Percentiles rank a stretch among this genome's conserved stretches.
Conservation (phyloP, 2,797 vertebrate genomes). For the Babyrousa celebensis region DNA sequence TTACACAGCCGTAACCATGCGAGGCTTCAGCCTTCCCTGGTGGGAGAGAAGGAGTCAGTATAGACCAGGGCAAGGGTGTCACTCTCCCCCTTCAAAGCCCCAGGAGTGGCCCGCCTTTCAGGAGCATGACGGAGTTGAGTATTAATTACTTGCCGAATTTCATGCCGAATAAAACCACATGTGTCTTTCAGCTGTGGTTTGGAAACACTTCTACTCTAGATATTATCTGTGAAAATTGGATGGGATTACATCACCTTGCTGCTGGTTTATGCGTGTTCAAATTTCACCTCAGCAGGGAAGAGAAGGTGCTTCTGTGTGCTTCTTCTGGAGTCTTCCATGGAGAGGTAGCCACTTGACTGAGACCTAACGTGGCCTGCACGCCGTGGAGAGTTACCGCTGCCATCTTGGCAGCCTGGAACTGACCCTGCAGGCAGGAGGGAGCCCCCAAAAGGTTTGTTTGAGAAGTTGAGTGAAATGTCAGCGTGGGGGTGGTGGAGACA, state of each 20-base stretch:
- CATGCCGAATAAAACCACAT: slow-evolving; percentile 85
- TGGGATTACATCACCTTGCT: slow-evolving; percentile 82
- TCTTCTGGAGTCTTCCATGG: background rate
- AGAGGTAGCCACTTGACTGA: background rate
- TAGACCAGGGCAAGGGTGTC: background rate
- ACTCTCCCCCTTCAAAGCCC: background rate
- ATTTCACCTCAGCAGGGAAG: slow-evolving; percentile 76
- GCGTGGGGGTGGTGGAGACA: background rate
- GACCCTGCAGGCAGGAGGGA: background rate
- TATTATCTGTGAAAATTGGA: slow-evolving; percentile 85
- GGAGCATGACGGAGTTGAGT: slow-evolving; percentile 78
- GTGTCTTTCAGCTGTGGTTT: slow-evolving; percentile 87
- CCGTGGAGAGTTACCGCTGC: background rate
- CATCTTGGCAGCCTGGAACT: background rate
- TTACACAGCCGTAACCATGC: background rate
- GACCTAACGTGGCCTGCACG: background rate
- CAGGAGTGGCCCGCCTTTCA: slow-evolving; percentile 67
- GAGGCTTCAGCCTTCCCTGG: background rate
- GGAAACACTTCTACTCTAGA: slow-evolving; percentile 84
- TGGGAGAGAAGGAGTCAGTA: background rate
- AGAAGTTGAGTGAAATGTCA: background rate
- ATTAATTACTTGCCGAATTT: slow-evolving; percentile 86
- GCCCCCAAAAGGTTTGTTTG: background rate
- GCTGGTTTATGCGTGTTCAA: slow-evolving; percentile 71
- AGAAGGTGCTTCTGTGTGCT: slow-evolving; percentile 61